Evolutionary conservation across 35 echinoderm and acorn worm genomes (phyloP).

Genomic region (Anneissia japonica): DNA sequence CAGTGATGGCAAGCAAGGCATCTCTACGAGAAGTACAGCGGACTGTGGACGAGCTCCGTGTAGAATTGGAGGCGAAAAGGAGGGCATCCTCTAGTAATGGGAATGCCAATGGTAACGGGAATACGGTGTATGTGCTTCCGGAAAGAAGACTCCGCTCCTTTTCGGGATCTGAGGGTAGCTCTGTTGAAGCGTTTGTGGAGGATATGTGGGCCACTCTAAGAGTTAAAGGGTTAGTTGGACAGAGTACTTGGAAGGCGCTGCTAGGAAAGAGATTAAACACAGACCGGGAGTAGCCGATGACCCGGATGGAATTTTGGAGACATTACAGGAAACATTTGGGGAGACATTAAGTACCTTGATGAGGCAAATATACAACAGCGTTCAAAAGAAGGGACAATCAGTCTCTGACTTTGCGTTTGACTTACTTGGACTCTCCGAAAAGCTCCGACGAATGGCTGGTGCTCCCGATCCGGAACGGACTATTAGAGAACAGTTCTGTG

Average conservation of each 20-base stretch:
- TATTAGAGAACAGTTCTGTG: neutral
- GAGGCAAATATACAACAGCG: slow-evolving; percentile 20
- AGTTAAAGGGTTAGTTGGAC: slow-evolving; percentile 11
- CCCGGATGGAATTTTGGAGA: neutral
- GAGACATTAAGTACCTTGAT: slow-evolving; percentile 22
- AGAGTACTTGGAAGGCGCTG: slow-evolving; percentile 34
- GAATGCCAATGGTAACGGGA: too few species aligned
- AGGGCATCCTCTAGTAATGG: neutral
- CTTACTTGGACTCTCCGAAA: slow-evolving; percentile 7
- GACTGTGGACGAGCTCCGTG: neutral
- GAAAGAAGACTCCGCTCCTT: slow-evolving; percentile 29
- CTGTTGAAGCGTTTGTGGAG: slow-evolving; percentile 13
- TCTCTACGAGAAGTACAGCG: neutral
- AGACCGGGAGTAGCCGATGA: slow-evolving; percentile 7
- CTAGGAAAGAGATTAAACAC: slow-evolving; percentile 38
- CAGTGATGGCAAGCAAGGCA: neutral
- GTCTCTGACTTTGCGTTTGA: slow-evolving; percentile 31
- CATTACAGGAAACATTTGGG: slow-evolving; percentile 38
- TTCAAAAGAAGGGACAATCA: slow-evolving; percentile 27
- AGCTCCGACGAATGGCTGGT: slow-evolving; percentile 5
- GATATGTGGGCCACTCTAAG: slow-evolving; percentile 15
- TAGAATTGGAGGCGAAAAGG: neutral
- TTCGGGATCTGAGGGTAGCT: slow-evolving; percentile 6
- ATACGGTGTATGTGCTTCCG: slow-evolving; percentile 33
- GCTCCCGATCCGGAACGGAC: neutral